Percentiles rank a stretch among this genome's conserved stretches.
phyloP scores from a whole-genome alignment of 1,140 invertebrate genomes.

The Portunus trituberculatus region DNA sequence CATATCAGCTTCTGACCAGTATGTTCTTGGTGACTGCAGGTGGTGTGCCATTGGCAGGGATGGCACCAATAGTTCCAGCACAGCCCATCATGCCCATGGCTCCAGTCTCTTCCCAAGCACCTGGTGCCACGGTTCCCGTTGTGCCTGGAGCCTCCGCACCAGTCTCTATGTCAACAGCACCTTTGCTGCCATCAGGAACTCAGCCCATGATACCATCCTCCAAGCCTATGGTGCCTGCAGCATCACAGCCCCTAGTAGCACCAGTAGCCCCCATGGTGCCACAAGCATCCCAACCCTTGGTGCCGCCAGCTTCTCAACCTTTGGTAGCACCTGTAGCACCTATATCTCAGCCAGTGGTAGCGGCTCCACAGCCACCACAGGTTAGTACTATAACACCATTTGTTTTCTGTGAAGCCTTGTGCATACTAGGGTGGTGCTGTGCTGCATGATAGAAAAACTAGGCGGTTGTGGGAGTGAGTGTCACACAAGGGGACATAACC shows the following conservation, averaged over 20 bases:
- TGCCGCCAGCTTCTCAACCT: neutral
- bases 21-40: neutral
- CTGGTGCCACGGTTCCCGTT: neutral
- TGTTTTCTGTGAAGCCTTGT: neutral
- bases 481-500: too few relatives aligned
- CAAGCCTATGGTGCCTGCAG: neutral
- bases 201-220: neutral
- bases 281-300: neutral
- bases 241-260: conserved; percentile 79
- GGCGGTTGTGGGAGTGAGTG: too few relatives aligned
- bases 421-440: too few relatives aligned
- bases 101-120: conserved; percentile 67
- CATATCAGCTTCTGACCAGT: neutral
- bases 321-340: conserved; percentile 9
- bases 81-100: conserved; percentile 40
- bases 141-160: conserved; percentile 77
- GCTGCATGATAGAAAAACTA: too few relatives aligned
- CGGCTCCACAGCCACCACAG: conserved; percentile 24
- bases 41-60: conserved; percentile 61
- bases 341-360: neutral
- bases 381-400: neutral
- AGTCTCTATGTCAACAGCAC: neutral
- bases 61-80: conserved; percentile 36
- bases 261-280: conserved; percentile 45
- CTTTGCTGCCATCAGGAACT: neutral